Evolutionary conservation across 2,797 vertebrate genomes (phyloP), one percentile per base, ranked within the genome.

Genomic region (Delichon dasypus): DNA sequence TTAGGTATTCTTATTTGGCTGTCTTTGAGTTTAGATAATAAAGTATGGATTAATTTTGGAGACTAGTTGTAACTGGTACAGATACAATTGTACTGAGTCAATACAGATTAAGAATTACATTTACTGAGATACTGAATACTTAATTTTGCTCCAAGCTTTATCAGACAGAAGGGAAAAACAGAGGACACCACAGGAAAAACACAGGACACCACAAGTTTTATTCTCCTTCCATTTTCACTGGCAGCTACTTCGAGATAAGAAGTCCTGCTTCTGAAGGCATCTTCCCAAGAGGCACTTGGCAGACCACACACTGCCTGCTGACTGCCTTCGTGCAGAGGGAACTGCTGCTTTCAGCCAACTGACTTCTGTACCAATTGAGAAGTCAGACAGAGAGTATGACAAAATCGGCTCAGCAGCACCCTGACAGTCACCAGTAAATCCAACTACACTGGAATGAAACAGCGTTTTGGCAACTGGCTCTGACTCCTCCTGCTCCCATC

Each of bases 221-320:
- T 76, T 74, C 44, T 58, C 36, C 42, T 91, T 77, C 70, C 70
- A 45, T 91, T 91, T 78, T 62, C 71, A 38, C 55, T 86, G 51
- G 45, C 54, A 93, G 85, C 25, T 76, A 76, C 47, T 58, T 66
- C 67, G 40, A 94, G 90, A 94, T 81, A 93, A 90, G 85, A 73
- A 76, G 77, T 29, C 8, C 60, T 66, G 47, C 62, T 85, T 66
- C 71, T 25, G 74, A 92, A 81, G 81, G 80, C 79, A 70, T 68
- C 85, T 72, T 86, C 88, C 90, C 73, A 78, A 91, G 93, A 82
- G 91, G 40, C 51, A 44, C 40, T 88, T 84, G 82, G 94, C 74
- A 91, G 82, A 73, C 66, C 86, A 48, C 7, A 32, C 27, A 20
- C 26, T 47, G 61, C 36, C 85, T 73, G 42, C 70, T 58, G 88